A percentile compares a stretch with the other conserved stretches of the same genome.
Evolutionary conservation across 2,888 invertebrate genomes (phyloP).

Genomic region (Drosophila multiciliata): DNA sequence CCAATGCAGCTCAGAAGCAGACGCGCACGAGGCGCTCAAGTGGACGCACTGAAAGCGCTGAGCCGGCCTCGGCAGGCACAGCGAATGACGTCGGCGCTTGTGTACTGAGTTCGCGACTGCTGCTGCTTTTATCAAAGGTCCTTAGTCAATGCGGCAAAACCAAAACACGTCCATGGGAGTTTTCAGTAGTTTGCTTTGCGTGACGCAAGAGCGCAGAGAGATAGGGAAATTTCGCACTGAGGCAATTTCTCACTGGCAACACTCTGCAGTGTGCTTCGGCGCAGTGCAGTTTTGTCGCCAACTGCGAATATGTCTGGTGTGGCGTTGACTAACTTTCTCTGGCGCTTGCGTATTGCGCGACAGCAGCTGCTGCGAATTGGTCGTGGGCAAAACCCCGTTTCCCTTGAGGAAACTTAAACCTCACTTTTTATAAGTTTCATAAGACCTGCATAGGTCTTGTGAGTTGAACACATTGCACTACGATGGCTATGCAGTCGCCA

Average conservation of each 20-base stretch:
- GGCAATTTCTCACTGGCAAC: constrained; percentile 9
- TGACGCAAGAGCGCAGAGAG: constrained; percentile 17
- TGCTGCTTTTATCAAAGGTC: constrained; percentile 33
- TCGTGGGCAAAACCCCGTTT: constrained; percentile 43
- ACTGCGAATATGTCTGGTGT: constrained; percentile 14
- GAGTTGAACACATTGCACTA: constrained; percentile 61
- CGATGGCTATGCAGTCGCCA: constrained; percentile 80
- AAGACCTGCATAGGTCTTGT: constrained; percentile 18
- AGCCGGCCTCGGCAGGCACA: constrained; percentile 16
- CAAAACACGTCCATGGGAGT: constrained; percentile 41
- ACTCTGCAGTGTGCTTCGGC: constrained; percentile 23
- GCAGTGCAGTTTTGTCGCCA: constrained; percentile 14
- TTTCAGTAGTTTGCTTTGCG: constrained; percentile 48
- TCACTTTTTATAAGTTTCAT: not conserved
- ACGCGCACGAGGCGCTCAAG: constrained; percentile 23
- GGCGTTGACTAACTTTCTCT: constrained; percentile 5
- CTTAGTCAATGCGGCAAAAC: constrained; percentile 66
- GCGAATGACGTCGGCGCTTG: constrained; percentile 11
- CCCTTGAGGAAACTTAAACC: constrained; percentile 28
- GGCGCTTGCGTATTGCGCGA: constrained; percentile 33
- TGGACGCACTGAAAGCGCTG: constrained; percentile 5
- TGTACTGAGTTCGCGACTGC: constrained; percentile 19
- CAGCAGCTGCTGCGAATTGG: constrained; percentile 39
- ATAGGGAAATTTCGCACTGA: constrained; percentile 5
- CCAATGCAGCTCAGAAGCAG: constrained; percentile 24